Evolutionary conservation across 2,888 invertebrate species (phyloP).

Genomic region (Piscicola geometra): DNA sequence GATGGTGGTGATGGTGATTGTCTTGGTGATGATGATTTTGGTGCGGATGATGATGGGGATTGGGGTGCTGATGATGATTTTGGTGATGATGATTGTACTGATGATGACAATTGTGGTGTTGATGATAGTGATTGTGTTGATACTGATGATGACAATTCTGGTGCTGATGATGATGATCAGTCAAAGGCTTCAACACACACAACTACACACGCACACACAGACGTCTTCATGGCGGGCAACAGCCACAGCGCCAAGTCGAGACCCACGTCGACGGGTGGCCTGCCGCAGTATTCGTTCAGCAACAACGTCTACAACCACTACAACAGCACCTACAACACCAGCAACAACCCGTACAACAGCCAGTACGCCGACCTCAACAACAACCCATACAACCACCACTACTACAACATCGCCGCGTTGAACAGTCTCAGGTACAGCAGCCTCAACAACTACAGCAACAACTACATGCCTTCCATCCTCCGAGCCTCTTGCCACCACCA

Average conservation of each 20-base stretch:
- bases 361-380: neutral
- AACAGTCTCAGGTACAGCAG: slow-evolving; percentile 14
- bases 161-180: slow-evolving; percentile 30
- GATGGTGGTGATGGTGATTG: slow-evolving; percentile 20
- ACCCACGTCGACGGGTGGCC: neutral
- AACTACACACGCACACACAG: neutral
- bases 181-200: neutral
- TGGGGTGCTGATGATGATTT: slow-evolving; percentile 31
- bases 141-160: slow-evolving; percentile 20
- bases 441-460: neutral
- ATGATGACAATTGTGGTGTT: slow-evolving; percentile 22
- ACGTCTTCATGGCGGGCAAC: neutral
- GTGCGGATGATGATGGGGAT: slow-evolving; percentile 21
- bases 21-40: slow-evolving; percentile 25
- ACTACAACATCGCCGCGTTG: neutral
- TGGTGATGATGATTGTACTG: slow-evolving; percentile 11
- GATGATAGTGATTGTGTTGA: slow-evolving; percentile 24
- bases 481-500: slow-evolving; percentile 4
- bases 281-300: neutral
- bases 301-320: neutral
- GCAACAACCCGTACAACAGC: neutral
- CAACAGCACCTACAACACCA: slow-evolving; percentile 1
- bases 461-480: slow-evolving; percentile 20
- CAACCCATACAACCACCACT: slow-evolving; percentile 3
- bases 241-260: neutral